A percentile compares a stretch with the other conserved stretches of the same genome.
These are phyloP conservation scores for Dione vanillae DNA, from an alignment of 2,888 invertebrate genomes.

Conservation along the genomic window DNA sequence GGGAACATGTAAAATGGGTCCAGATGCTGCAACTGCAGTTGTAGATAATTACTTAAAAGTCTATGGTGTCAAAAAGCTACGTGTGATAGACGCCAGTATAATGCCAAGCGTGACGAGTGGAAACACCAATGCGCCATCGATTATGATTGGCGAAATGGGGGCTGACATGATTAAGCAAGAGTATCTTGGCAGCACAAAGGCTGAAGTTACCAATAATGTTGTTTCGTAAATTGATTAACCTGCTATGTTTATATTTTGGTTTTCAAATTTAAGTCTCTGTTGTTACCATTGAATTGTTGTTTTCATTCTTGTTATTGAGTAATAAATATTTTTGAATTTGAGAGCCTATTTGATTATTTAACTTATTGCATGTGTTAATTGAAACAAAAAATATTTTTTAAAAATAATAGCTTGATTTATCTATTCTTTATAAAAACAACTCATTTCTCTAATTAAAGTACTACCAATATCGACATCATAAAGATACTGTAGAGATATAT, in stretches of 20 bases:
- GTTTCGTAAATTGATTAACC: no score
- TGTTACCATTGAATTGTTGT: not conserved
- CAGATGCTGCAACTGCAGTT: slow-evolving; percentile 56
- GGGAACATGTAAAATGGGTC: slow-evolving; percentile 79
- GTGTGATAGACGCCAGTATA: slow-evolving; percentile 89
- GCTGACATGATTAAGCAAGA: slow-evolving; percentile 76
- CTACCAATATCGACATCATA: no score
- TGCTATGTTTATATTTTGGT: no score
- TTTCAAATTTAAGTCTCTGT: no score
- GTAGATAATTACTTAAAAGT: slow-evolving; percentile 86
- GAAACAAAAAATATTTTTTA: no score
- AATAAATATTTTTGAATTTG: not conserved
- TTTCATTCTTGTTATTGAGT: not conserved
- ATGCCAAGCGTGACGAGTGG: slow-evolving; percentile 91
- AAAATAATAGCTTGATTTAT: no score
- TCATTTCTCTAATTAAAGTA: no score
- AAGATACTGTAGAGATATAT: no score
- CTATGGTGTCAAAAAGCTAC: slow-evolving; percentile 85
- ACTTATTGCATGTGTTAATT: no score
- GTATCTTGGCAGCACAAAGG: slow-evolving; percentile 6
- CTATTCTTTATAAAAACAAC: no score
- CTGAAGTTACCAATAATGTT: not conserved
- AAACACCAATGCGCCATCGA: slow-evolving; percentile 90
- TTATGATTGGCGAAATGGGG: slow-evolving; percentile 89
- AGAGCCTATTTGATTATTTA: not conserved